These are phyloP conservation scores for Danio aesculapii DNA, from an alignment of 2,797 vertebrate genomes.

Conservation along the genomic window DNA sequence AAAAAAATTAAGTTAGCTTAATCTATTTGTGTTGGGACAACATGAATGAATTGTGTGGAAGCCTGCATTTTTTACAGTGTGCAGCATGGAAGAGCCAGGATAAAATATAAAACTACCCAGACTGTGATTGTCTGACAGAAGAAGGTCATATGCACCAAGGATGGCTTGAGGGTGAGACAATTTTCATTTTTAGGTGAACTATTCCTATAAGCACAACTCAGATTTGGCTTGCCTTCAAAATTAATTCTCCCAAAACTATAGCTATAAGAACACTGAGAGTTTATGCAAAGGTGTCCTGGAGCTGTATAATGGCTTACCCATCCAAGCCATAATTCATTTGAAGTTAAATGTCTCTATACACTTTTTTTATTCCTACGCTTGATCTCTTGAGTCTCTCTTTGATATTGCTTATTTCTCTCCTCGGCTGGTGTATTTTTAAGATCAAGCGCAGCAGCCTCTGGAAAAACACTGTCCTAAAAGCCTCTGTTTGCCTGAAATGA, in stretches of 20 bases:
- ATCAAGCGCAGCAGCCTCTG: slow-evolving; percentile 46
- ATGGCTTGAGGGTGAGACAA: no score
- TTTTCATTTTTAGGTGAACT: no score
- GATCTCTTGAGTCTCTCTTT: slow-evolving; percentile 18
- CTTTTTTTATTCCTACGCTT: not conserved
- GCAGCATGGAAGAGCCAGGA: no score
- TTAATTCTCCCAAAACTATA: not conserved
- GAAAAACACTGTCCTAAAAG: slow-evolving; percentile 26
- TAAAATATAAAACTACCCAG: no score
- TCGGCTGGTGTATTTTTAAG: slow-evolving; percentile 35
- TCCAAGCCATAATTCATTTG: slow-evolving; percentile 10
- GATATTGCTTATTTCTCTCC: slow-evolving; percentile 39
- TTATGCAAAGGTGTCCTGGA: slow-evolving; percentile 9
- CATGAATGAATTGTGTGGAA: no score
- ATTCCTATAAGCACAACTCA: not conserved
- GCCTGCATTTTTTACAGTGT: no score
- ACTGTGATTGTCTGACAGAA: no score
- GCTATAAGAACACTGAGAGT: not conserved
- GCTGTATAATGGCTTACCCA: slow-evolving; percentile 36
- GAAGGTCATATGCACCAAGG: no score
- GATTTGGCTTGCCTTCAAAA: not conserved
- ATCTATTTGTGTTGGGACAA: no score
- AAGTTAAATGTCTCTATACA: slow-evolving; percentile 3
- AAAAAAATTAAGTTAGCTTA: no score
- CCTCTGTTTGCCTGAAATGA: slow-evolving; percentile 35